Conservation (phyloP, 2,888 invertebrate species). For the Stenolophus ochropezus region DNA sequence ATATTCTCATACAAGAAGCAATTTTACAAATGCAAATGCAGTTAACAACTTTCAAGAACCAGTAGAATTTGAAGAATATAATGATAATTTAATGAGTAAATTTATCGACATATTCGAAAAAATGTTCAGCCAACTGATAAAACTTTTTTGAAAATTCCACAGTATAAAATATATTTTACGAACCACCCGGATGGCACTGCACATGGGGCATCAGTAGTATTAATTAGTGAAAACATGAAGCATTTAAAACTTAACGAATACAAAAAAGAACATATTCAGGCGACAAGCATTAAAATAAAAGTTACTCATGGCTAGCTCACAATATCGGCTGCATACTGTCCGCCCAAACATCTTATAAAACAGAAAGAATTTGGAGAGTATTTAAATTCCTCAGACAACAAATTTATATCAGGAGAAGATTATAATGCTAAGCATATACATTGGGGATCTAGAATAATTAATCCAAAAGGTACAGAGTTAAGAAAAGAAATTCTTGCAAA, state of each 20-base stretch:
- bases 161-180: constrained; percentile 54
- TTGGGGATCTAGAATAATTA: constrained; percentile 63
- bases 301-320: constrained; percentile 8
- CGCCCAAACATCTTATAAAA: constrained; percentile 63
- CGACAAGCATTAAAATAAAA: constrained; percentile 51
- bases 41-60: too few relatives aligned
- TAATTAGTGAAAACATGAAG: constrained; percentile 57
- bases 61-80: too few relatives aligned
- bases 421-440: constrained; percentile 62
- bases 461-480: constrained; percentile 59
- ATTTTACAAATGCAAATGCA: too few relatives aligned
- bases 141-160: constrained; percentile 55
- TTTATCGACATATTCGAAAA: constrained; percentile 62
- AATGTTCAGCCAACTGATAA: constrained; percentile 60
- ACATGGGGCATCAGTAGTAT: constrained; percentile 58
- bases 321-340: constrained; percentile 62
- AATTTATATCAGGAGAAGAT: constrained; percentile 62
- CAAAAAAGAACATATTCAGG: constrained; percentile 47
- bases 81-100: background rate
- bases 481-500: constrained; percentile 39
- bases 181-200: constrained; percentile 58
- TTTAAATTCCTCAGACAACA: constrained; percentile 59
- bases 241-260: constrained; percentile 58
- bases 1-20: too few relatives aligned
- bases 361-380: constrained; percentile 61